Evolutionary conservation across 2,113 vertebrate species (phyloP), one percentile per base, ranked within the genome.

Genomic region (Noturus placidus): DNA sequence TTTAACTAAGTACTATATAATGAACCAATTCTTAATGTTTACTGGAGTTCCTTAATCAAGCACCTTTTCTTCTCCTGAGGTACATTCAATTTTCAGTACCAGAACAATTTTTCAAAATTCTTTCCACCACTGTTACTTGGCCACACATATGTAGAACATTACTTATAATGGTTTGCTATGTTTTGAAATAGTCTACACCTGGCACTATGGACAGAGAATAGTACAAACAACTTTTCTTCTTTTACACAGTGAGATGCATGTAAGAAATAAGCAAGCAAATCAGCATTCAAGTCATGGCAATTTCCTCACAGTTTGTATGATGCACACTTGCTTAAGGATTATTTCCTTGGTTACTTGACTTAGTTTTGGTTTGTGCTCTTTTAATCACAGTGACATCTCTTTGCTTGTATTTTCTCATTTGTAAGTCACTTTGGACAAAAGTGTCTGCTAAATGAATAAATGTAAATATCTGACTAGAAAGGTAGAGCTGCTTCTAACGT

Each of bases 281-380:
- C 83, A 86, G 69, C 82, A 67, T 81, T 85, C 33, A n/a, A 56
- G 65, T 82, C 88, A 42, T 61, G 85, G 61, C 70, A 61, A 17
- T 72, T 79, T 65, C 82, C 70, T 25, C 61, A 30, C 25, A 86
- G 83, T 85, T 87, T 83, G 61, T 77, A 80, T 56, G 63, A 87
- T 85, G 87, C 14, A 81, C 22, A 67, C 50, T 70, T 74, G 82
- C 70, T 81, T 72, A 82, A 86, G 87, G 76, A 91, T 92, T 89
- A 93, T 92, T 89, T 86, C 91, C 88, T 85, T 78, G 89, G 89
- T 91, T 90, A 90, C 89, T 86, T 90, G 88, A 85, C 88, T 84
- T 69, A 17, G 30, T 33, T 70, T 69, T 87, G 82, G 22, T 56
- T 76, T 87, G 30, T 89, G 90, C 84, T 89, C 61, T 83, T 63